Conservation (phyloP, 1,140 invertebrate genomes). For the Lethrus apterus region DNA sequence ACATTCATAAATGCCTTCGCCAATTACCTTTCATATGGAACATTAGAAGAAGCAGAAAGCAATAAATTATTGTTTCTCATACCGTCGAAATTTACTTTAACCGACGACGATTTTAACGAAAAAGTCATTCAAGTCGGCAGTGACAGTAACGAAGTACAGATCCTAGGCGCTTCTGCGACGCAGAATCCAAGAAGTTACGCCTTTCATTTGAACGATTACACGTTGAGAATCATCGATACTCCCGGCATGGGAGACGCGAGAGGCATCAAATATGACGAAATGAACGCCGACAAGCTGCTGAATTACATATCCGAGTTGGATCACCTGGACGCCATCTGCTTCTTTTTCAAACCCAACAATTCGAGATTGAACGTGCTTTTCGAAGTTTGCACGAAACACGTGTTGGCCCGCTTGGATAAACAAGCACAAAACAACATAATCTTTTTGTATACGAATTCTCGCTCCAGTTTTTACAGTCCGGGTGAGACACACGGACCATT, state of each 20-base stretch:
- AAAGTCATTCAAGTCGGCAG: background rate
- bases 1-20: conserved; percentile 35
- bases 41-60: conserved; percentile 25
- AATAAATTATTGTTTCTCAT: conserved; percentile 25
- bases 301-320: conserved; percentile 26
- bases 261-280: conserved; percentile 28
- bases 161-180: conserved; percentile 31
- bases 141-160: conserved; percentile 27
- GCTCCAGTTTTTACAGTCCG: conserved; percentile 26
- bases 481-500: conserved; percentile 24
- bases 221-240: conserved; percentile 15
- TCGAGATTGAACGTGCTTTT: conserved; percentile 25
- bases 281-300: conserved; percentile 31
- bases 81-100: conserved; percentile 25
- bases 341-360: conserved; percentile 29
- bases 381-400: conserved; percentile 30
- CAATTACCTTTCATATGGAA: conserved; percentile 30
- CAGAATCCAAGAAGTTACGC: conserved; percentile 34
- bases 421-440: conserved; percentile 30
- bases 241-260: conserved; percentile 26
- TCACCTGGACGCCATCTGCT: conserved; percentile 33
- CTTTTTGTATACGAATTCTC: conserved; percentile 32
- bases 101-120: conserved; percentile 23
- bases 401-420: conserved; percentile 30
- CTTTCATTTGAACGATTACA: conserved; percentile 22